These are phyloP conservation scores for Synodontis membranacea DNA, from an alignment of 2,113 vertebrate species.

Conservation along the genomic window DNA sequence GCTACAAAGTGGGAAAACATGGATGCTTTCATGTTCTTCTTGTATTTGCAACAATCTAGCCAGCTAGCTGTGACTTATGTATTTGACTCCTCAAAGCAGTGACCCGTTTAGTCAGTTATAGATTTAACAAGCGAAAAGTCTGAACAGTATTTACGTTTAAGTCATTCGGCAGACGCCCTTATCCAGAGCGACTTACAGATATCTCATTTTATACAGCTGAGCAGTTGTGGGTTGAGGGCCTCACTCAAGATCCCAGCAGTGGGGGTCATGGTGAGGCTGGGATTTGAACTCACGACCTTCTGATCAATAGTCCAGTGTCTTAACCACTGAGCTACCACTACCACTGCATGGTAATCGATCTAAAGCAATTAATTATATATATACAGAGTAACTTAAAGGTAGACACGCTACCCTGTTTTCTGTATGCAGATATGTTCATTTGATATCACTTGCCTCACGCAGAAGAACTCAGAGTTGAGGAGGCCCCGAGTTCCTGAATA, in stretches of 20 bases:
- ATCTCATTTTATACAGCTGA: too few relatives aligned
- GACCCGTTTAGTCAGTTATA: neutral
- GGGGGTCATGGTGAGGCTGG: too few relatives aligned
- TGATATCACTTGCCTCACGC: neutral
- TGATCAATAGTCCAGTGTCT: too few relatives aligned
- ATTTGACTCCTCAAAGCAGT: neutral
- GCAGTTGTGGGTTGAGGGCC: too few relatives aligned
- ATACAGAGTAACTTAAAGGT: neutral
- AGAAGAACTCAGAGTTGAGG: neutral
- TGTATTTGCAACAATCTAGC: neutral
- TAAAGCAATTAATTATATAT: neutral
- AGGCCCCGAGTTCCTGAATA: neutral
- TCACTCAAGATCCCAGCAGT: too few relatives aligned
- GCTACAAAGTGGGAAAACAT: neutral
- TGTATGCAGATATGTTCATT: neutral
- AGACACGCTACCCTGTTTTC: neutral
- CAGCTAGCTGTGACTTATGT: neutral
- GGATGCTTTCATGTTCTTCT: neutral
- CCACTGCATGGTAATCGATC: neutral
- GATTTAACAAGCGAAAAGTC: neutral
- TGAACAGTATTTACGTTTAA: too few relatives aligned
- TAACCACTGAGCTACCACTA: too few relatives aligned
- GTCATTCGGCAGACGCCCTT: too few relatives aligned
- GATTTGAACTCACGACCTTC: too few relatives aligned
- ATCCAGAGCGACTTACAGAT: too few relatives aligned